Evolutionary conservation across 2,113 vertebrate species (phyloP).

Genomic region (Mastomys coucha): DNA sequence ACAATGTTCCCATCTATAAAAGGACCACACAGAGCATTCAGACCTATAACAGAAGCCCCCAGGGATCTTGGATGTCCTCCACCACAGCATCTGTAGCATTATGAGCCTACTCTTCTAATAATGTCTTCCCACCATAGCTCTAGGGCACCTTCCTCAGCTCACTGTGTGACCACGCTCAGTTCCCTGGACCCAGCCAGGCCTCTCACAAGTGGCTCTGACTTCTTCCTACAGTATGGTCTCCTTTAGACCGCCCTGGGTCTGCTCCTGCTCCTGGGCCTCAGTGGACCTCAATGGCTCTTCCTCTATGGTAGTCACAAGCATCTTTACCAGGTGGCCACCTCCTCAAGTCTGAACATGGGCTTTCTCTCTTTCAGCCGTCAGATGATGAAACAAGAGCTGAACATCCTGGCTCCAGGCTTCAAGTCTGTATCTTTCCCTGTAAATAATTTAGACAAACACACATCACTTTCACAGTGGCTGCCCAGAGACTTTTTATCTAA

Average conservation of each 20-base stretch:
- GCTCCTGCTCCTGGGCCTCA: background rate
- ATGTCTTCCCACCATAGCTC: background rate
- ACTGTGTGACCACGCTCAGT: background rate
- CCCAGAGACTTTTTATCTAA: conserved; percentile 54
- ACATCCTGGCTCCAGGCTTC: background rate
- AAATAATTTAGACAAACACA: conserved; percentile 63
- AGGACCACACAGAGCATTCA: background rate
- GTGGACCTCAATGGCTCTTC: background rate
- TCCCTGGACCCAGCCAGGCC: background rate
- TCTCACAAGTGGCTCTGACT: background rate
- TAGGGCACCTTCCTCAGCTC: background rate
- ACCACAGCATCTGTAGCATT: background rate
- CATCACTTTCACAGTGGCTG: conserved; percentile 51
- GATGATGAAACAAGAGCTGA: background rate
- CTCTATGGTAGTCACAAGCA: too few relatives aligned
- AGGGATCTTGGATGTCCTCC: background rate
- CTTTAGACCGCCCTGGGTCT: background rate
- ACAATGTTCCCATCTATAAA: background rate
- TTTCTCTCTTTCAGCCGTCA: background rate
- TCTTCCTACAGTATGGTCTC: background rate
- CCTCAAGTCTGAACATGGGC: background rate
- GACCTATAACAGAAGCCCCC: background rate
- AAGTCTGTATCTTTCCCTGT: background rate
- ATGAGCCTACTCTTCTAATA: background rate
- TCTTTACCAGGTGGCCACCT: too few relatives aligned